Conservation (phyloP, 2,888 invertebrate genomes). For the Leptopilina myrica region DNA sequence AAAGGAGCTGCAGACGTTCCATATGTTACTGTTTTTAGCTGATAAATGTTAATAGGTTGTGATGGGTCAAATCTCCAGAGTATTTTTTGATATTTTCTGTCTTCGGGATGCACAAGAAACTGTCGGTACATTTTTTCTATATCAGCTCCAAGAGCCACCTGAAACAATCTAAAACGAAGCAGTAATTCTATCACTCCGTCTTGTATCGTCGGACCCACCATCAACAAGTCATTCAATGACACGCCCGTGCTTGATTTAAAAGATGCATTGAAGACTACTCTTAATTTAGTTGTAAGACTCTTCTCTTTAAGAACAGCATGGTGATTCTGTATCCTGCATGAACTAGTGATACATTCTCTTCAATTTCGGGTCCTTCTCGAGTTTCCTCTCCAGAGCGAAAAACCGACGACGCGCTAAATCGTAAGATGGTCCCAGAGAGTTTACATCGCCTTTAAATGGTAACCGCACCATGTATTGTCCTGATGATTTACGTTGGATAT, state of each 20-base stretch:
- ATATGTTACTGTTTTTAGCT: too few relatives aligned
- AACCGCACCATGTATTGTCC: too few relatives aligned
- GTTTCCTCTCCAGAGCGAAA: conserved; percentile 31
- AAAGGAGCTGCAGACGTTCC: too few relatives aligned
- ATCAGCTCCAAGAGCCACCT: conserved; percentile 57
- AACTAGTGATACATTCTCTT: conserved; percentile 7
- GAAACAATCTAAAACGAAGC: conserved; percentile 50
- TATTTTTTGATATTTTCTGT: conserved; percentile 55
- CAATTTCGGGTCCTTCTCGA: conserved; percentile 1
- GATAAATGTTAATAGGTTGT: conserved; percentile 28
- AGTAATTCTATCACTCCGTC: conserved; percentile 50
- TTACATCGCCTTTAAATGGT: too few relatives aligned
- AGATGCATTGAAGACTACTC: too few relatives aligned
- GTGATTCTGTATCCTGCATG: conserved; percentile 58
- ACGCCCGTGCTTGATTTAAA: conserved; percentile 49
- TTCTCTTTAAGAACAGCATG: conserved; percentile 54
- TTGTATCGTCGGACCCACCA: conserved; percentile 55
- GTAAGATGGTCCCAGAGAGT: too few relatives aligned
- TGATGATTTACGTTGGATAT: too few relatives aligned
- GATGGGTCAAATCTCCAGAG: conserved; percentile 56
- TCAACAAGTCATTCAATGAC: conserved; percentile 56
- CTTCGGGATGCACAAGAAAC: conserved; percentile 37
- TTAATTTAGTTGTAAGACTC: conserved; percentile 58
- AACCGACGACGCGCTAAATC: too few relatives aligned
- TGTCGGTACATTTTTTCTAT: conserved; percentile 61